These are phyloP conservation scores for Hartigia nigra DNA, from an alignment of 2,888 invertebrate species.

Conservation along the genomic window DNA sequence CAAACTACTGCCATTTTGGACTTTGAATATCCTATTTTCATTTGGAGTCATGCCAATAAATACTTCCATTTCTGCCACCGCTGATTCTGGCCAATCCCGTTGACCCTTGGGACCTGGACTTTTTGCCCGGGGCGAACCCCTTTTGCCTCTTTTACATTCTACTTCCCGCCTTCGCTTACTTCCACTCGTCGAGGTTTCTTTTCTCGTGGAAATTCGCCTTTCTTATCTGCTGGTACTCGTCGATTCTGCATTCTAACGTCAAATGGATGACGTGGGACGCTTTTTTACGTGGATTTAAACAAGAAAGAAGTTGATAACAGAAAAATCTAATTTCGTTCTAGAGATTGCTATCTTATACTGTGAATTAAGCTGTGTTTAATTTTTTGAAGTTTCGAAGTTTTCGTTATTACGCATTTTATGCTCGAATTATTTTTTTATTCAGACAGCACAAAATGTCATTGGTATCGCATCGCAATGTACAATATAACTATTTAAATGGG, in stretches of 20 bases:
- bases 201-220: not conserved
- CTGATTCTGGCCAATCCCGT: not conserved
- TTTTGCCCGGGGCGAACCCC: not conserved
- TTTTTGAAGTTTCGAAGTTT: too few relatives aligned
- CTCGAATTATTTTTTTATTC: not conserved
- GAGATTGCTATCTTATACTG: not conserved
- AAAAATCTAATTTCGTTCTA: not conserved
- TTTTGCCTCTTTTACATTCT: not conserved
- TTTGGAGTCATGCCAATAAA: conserved; percentile 22
- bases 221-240: not conserved
- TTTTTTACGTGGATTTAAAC: not conserved
- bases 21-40: conserved; percentile 14
- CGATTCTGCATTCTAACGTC: not conserved
- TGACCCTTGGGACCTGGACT: not conserved
- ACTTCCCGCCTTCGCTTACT: not conserved
- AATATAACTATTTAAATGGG: too few relatives aligned
- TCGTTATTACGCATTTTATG: not conserved
- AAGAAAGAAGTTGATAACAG: not conserved
- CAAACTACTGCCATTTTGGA: conserved; percentile 2
- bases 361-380: not conserved
- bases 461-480: too few relatives aligned
- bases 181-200: not conserved
- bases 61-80: not conserved
- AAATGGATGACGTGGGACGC: not conserved
- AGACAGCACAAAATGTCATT: too few relatives aligned